Conservation (phyloP, 2,888 invertebrate species). For the Drosophila silvestris region DNA sequence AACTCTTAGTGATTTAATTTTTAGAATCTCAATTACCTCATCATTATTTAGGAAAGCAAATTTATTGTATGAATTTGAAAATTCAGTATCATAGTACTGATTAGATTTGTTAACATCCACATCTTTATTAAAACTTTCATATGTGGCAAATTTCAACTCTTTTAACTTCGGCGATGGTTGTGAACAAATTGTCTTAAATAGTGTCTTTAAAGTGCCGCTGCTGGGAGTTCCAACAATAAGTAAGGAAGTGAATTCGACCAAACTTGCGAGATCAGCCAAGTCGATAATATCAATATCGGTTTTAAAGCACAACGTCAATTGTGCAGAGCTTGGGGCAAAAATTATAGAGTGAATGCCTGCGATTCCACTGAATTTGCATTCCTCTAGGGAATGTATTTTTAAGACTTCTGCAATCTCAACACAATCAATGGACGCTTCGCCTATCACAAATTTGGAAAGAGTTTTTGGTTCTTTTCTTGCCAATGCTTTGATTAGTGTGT, state of each 20-base stretch:
- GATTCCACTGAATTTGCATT: not conserved
- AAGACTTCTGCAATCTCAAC: not conserved
- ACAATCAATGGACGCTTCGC: not conserved
- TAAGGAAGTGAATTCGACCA: not conserved
- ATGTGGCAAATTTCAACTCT: not conserved
- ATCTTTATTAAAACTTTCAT: not conserved
- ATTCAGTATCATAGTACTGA: not conserved
- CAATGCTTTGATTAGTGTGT: not conserved
- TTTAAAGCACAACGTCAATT: not conserved
- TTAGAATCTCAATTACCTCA: slow-evolving; percentile 1
- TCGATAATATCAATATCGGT: not conserved
- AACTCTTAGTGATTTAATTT: not conserved
- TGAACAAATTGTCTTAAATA: not conserved
- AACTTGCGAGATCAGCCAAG: not conserved
- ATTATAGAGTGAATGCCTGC: not conserved
- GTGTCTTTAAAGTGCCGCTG: not conserved
- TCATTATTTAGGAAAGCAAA: slow-evolving; percentile 2
- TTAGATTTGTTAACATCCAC: not conserved
- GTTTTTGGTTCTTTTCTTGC: not conserved
- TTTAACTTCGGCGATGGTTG: not conserved
- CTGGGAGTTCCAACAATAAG: not conserved
- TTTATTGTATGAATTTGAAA: not conserved
- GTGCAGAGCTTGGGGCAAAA: not conserved
- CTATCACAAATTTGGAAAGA: not conserved
- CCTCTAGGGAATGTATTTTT: not conserved